Conservation (phyloP, 1,140 invertebrate species). For the Drosophila pandora region DNA sequence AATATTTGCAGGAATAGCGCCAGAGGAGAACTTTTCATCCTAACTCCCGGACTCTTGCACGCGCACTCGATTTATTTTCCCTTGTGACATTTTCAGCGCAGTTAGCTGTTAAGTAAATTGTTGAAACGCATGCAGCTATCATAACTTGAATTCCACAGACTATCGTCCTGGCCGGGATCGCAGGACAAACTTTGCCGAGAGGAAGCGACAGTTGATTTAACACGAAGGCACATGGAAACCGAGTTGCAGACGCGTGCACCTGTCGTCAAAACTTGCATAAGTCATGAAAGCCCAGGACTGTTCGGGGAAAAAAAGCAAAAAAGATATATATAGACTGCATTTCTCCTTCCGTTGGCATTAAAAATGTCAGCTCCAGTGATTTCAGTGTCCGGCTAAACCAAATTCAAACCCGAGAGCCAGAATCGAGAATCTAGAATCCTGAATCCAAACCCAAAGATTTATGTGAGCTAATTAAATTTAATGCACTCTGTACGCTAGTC, state of each 20-base stretch:
- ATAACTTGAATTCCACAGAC: conserved; percentile 60
- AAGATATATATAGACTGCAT: conserved; percentile 12
- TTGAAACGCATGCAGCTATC: conserved; percentile 72
- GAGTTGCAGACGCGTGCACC: conserved; percentile 61
- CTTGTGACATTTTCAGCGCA: conserved; percentile 35
- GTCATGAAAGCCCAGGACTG: conserved; percentile 65
- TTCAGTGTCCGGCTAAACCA: conserved; percentile 16
- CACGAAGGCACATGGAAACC: conserved; percentile 46
- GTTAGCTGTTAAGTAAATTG: conserved; percentile 72
- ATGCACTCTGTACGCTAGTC: conserved; percentile 60
- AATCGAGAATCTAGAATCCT: conserved; percentile 1
- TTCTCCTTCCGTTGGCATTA: conserved; percentile 42
- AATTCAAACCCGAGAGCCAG: background rate
- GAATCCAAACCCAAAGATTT: conserved; percentile 43
- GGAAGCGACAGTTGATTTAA: conserved; percentile 81
- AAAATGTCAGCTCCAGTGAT: conserved; percentile 69
- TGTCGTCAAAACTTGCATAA: conserved; percentile 80
- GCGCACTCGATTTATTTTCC: conserved; percentile 19
- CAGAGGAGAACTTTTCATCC: conserved; percentile 1
- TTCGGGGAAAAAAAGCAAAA: background rate
- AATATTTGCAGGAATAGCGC: background rate
- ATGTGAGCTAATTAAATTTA: conserved; percentile 79
- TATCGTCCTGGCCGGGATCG: conserved; percentile 21
- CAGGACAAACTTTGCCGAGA: conserved; percentile 75
- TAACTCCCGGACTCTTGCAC: conserved; percentile 17